Evolutionary conservation across 2,113 vertebrate species (phyloP).

Genomic region (Irena cyanogastra): DNA sequence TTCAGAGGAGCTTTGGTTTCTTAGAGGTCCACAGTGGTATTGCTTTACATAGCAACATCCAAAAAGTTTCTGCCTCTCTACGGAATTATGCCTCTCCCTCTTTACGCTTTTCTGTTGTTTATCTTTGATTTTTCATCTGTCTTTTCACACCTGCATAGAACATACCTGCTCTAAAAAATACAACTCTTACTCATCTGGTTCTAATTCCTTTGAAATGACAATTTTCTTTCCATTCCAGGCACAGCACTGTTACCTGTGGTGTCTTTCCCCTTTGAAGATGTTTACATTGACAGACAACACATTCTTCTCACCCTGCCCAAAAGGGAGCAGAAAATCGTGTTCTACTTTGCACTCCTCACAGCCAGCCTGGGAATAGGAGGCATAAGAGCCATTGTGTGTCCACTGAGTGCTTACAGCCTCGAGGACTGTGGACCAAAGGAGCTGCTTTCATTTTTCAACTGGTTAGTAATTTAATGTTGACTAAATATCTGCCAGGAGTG

Average conservation of each 20-base stretch:
- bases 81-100: not conserved
- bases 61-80: not conserved
- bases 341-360: conserved; percentile 80
- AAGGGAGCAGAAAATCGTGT: conserved; percentile 78
- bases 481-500: not conserved
- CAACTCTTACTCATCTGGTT: not conserved
- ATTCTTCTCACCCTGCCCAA: conserved; percentile 69
- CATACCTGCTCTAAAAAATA: not conserved
- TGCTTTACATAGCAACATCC: not conserved
- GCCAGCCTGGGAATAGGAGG: conserved; percentile 84
- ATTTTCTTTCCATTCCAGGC: conserved; percentile 66
- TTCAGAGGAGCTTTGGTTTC: not conserved
- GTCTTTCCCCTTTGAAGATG: conserved; percentile 88
- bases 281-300: conserved; percentile 78
- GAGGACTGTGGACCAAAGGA: conserved; percentile 74
- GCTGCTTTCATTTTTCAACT: conserved; percentile 86
- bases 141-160: not conserved
- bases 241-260: conserved; percentile 83
- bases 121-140: not conserved
- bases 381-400: conserved; percentile 83
- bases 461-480: conserved; percentile 67
- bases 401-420: conserved; percentile 76
- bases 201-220: not conserved
- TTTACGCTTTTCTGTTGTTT: not conserved
- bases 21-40: not conserved